Evolutionary conservation across 2,888 invertebrate species (phyloP), one percentile per base, ranked within the genome.

Genomic region (Polia nebulosa): DNA sequence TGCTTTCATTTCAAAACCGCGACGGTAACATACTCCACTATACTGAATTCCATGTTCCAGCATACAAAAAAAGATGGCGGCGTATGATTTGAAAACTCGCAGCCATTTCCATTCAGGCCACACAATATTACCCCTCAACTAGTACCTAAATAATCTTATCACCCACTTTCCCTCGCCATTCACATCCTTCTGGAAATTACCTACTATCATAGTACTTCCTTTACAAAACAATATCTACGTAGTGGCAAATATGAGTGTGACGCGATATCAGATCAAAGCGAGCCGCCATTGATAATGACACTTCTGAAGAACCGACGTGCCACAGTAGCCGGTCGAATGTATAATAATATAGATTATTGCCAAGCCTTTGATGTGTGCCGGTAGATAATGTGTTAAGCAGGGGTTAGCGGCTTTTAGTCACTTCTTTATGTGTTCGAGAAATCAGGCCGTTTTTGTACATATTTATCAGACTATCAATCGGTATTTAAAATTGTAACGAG

Each of bases 211-310:
- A 70, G 66, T 78, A 76, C 66, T 44, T 59, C 82, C 74, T 83
- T 83, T 56, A 82, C 80, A 79, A 76, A 89, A 92, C 92, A 92
- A 93, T 92, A 88, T 90, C 90, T 91, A 91, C 91, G 90, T 92
- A 92, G 91, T 90, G 90, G 80, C 80, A 83, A 90, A 92, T 91
- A 91, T 87, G 85, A 87, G 87, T 88, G 89, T 88, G 90, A 91
- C 88, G 84, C 85, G 92, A 92, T 92, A 92, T 83, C 81, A 81
- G 87, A 90, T 93, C 90, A 93, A 92, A 91, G 89, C 79, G 78
- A 36, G 73, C 92, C 92, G 92, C 75, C 85, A 39, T 17, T 68
- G 84, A 90, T 89, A 90, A 91, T 86, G 78, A 76, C 57, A 88
- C 86, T 91, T 92, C 90, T 88, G 83, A 92, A 87, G 84, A 74